Base-by-base conservation (phyloP, 64 coral and sea anemone genomes). In the Astreopora myriophthalma region DNA sequence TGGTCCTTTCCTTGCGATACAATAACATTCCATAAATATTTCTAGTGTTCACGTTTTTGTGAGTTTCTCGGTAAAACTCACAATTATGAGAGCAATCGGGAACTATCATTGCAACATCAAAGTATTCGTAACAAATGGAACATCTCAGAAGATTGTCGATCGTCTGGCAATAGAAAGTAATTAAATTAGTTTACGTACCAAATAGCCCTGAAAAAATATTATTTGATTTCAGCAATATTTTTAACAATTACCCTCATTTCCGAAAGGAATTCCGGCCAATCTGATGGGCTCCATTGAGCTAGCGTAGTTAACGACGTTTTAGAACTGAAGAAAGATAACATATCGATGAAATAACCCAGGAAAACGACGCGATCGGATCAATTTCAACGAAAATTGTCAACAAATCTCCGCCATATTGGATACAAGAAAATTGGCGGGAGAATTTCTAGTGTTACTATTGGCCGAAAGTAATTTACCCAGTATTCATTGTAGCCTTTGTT, bases 131-230 rank as follows among this genome's bases (percentile, higher is more conserved):
- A 66, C 96, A 98, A 71, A 98, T 95, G 34, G 96, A 95, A 60
- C 96, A 98, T 84, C 96, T 71, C 2, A 98, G 66, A 19, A 98
- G 66, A 86, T 92, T 95, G 85, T 98, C 96, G 78, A 98, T 98
- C 23, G 81, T 95, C 96, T 98, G 37, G 61, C 46, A 68, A 88
- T 48, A 22, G 13, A 20, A 37, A 87, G 35, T 9, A 22, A 52
- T 81, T 32, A 66, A 25, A 9, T 27, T 73, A 62, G 17, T 29
- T 12, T n/a, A n/a, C n/a, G n/a, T n/a, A n/a, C n/a, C n/a, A n/a
- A n/a, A n/a, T n/a, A n/a, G n/a, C n/a, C n/a, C n/a, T n/a, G n/a
- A n/a, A n/a, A n/a, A n/a, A n/a, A n/a, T n/a, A n/a, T n/a, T n/a
- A n/a, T n/a, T n/a, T n/a, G n/a, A n/a, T n/a, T n/a, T n/a, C n/a